These are phyloP conservation scores for Lithophane socia DNA, from an alignment of 2,888 invertebrate species.

Conservation along the genomic window DNA sequence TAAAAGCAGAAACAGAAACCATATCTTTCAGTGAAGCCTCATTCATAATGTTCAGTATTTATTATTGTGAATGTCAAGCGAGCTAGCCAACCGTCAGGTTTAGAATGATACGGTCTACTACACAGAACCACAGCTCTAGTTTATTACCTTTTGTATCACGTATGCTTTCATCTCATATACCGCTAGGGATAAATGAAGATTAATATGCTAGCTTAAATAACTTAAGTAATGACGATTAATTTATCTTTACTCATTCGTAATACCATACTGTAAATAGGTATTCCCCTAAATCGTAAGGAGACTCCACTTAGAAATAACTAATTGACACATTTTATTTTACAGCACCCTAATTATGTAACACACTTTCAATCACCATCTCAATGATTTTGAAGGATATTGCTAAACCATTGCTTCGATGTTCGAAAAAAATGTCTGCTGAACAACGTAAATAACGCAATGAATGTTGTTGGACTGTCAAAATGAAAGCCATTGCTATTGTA, in stretches of 20 bases:
- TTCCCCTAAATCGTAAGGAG: background rate
- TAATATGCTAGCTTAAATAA: background rate
- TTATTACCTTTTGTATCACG: background rate
- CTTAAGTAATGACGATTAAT: background rate
- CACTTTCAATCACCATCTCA: too few relatives aligned
- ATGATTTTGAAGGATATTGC: too few relatives aligned
- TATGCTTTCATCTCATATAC: background rate
- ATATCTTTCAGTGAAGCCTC: background rate
- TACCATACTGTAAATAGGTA: background rate
- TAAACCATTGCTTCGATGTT: too few relatives aligned
- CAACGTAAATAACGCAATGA: too few relatives aligned
- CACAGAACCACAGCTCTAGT: background rate
- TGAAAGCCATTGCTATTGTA: too few relatives aligned
- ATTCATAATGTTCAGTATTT: slow-evolving; percentile 4
- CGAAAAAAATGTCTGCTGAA: too few relatives aligned
- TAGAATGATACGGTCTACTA: slow-evolving; percentile 10
- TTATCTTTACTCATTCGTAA: background rate
- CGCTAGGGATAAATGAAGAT: background rate
- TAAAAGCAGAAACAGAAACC: background rate
- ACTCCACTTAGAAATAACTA: background rate
- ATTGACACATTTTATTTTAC: too few relatives aligned
- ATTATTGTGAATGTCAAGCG: slow-evolving; percentile 4
- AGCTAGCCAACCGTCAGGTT: background rate
- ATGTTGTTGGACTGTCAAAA: too few relatives aligned
- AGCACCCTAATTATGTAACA: too few relatives aligned